Conservation (phyloP, 2,797 vertebrate genomes). For the Sebastes miniatus region DNA sequence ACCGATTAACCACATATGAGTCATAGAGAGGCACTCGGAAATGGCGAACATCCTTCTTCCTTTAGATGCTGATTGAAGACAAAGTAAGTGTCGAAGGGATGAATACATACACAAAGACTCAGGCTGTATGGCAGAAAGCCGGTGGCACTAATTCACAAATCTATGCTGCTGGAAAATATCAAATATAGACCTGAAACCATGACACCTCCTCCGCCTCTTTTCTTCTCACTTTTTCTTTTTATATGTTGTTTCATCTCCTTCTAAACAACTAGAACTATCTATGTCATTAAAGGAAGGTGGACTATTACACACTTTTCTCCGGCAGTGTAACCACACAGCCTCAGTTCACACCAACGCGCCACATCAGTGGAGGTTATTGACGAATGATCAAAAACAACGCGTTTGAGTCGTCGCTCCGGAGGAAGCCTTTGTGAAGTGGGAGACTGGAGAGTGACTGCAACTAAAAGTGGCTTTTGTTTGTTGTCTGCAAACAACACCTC, state of each 20-base stretch:
- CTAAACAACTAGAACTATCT: neutral
- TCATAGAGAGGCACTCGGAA: neutral
- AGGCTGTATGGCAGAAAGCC: neutral
- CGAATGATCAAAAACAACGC: slow-evolving; percentile 7
- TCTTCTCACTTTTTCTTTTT: neutral
- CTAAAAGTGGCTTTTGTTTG: slow-evolving; percentile 33
- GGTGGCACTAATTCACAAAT: neutral
- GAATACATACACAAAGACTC: neutral
- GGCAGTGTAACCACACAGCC: neutral
- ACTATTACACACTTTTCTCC: neutral
- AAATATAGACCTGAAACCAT: slow-evolving; percentile 2
- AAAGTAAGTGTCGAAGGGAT: neutral
- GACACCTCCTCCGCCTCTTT: neutral
- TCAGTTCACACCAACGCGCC: neutral
- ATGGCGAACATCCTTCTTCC: neutral
- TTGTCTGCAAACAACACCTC: slow-evolving; percentile 2
- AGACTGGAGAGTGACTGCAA: slow-evolving; percentile 2
- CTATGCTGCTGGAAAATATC: neutral
- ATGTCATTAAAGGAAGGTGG: slow-evolving; percentile 23
- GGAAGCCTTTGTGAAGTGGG: slow-evolving; percentile 4
- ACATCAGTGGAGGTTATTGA: slow-evolving; percentile 12
- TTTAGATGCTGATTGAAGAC: neutral
- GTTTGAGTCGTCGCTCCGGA: neutral
- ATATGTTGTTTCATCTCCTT: neutral
- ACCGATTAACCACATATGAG: neutral